These are phyloP conservation scores for Mnemiopsis leidyi DNA, from an alignment of 37 sponge, comb jelly and placozoan genomes.

Conservation along the genomic window DNA sequence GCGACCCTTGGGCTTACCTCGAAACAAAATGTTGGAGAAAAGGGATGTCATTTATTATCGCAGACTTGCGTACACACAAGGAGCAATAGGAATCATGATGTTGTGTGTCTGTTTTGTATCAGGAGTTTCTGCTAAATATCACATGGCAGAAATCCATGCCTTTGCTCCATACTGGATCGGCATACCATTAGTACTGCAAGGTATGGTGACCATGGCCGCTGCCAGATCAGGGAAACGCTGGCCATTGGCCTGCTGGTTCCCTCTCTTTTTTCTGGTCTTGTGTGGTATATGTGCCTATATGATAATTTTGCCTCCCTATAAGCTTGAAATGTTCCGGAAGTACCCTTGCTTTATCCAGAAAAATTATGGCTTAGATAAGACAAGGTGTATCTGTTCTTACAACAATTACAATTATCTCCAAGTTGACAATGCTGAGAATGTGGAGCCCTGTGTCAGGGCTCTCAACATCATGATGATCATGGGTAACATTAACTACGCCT, in stretches of 20 bases:
- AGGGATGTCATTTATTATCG: slow-evolving; percentile 19
- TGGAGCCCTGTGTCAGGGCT: slow-evolving; percentile 1
- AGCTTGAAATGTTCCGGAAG: neutral
- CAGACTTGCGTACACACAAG: slow-evolving; percentile 25
- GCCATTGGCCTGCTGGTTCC: slow-evolving; percentile 36
- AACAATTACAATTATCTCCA: neutral
- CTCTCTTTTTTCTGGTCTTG: neutral
- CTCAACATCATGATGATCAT: neutral
- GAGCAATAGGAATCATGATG: neutral
- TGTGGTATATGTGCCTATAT: neutral
- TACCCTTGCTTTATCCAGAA: slow-evolving; percentile 42
- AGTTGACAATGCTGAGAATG: neutral
- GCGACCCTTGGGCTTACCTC: neutral
- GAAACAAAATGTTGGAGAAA: slow-evolving; percentile 17
- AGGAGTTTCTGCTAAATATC: slow-evolving; percentile 19
- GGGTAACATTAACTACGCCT: neutral
- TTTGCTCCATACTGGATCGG: slow-evolving; percentile 32
- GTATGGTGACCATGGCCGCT: neutral
- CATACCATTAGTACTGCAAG: neutral
- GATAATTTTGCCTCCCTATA: neutral
- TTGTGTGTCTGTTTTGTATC: neutral
- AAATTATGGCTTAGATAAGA: neutral
- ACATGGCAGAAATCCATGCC: neutral
- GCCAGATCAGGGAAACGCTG: slow-evolving; percentile 6
- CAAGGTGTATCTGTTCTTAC: neutral